phyloP scores from a whole-genome alignment of 2,113 vertebrate genomes.

The Nibea albiflora region DNA sequence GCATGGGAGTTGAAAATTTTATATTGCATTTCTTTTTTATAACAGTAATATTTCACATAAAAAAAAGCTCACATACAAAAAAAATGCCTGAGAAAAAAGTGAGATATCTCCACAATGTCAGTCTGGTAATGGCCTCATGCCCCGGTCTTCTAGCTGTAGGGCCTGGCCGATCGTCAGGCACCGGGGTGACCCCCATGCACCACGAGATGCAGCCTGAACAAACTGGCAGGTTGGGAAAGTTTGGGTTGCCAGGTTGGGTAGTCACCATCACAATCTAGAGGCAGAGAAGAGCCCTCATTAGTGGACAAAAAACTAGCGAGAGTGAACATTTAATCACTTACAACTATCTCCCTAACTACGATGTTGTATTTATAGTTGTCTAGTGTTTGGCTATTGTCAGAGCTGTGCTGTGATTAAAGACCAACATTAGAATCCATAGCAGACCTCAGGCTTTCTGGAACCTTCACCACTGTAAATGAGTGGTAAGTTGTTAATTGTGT shows the following conservation, averaged over 20 bases:
- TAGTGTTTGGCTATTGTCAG: constrained; percentile 67
- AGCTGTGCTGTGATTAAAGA: constrained; percentile 78
- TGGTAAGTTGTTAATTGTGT: constrained; percentile 76
- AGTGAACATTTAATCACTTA: constrained; percentile 59
- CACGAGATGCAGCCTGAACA: constrained; percentile 17
- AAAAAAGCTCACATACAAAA: background rate
- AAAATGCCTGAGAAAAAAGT: background rate
- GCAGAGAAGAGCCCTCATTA: constrained; percentile 56
- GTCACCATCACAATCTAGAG: constrained; percentile 59
- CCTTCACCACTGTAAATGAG: constrained; percentile 67
- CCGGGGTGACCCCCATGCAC: constrained; percentile 31
- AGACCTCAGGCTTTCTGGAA: constrained; percentile 81
- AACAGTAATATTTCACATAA: background rate
- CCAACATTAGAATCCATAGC: constrained; percentile 74
- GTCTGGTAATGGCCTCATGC: constrained; percentile 46
- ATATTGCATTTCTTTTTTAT: background rate
- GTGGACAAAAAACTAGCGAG: constrained; percentile 45
- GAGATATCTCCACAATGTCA: constrained; percentile 11
- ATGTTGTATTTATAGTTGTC: constrained; percentile 55
- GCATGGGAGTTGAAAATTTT: background rate
- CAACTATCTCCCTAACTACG: constrained; percentile 45
- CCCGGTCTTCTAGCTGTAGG: constrained; percentile 51
- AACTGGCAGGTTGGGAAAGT: constrained; percentile 52
- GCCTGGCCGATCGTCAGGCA: constrained; percentile 40
- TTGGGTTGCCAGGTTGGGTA: constrained; percentile 50